Evolutionary conservation across 2,113 vertebrate genomes (phyloP).

Genomic region (Gnathonemus echidnorhynchus): DNA sequence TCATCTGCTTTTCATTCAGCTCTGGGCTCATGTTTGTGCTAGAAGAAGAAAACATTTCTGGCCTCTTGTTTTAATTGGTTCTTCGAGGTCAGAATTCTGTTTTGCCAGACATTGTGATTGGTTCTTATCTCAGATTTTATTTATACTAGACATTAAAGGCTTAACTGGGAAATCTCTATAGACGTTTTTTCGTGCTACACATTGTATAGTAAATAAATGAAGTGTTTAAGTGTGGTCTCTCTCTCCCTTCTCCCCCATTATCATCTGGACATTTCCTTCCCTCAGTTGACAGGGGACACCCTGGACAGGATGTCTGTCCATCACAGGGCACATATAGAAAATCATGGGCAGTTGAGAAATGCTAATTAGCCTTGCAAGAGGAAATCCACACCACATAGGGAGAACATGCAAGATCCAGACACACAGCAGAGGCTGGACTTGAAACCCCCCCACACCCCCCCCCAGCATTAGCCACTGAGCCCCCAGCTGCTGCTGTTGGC

Average conservation of each 20-base stretch:
- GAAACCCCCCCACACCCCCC: too few relatives aligned
- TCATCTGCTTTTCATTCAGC: neutral
- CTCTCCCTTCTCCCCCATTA: neutral
- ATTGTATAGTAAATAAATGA: neutral
- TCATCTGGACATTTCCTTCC: slow-evolving; percentile 23
- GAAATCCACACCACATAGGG: too few relatives aligned
- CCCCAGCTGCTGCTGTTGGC: neutral
- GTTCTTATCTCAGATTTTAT: neutral
- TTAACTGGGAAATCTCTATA: neutral
- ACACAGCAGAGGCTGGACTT: too few relatives aligned
- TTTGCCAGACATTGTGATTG: neutral
- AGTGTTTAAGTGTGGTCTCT: neutral
- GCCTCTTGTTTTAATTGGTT: neutral
- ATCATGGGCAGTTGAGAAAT: too few relatives aligned
- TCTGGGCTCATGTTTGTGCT: neutral
- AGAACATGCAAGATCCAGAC: too few relatives aligned
- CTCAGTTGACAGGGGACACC: slow-evolving; percentile 20
- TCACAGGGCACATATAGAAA: neutral
- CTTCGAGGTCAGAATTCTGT: neutral
- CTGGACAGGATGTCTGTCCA: neutral
- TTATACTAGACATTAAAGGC: neutral
- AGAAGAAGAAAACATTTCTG: neutral
- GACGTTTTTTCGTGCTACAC: neutral
- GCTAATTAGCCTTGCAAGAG: too few relatives aligned
- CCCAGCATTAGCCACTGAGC: too few relatives aligned